Evolutionary conservation across 2,888 invertebrate species (phyloP), one percentile per base, ranked within the genome.

Genomic region (Drosophila affinis): DNA sequence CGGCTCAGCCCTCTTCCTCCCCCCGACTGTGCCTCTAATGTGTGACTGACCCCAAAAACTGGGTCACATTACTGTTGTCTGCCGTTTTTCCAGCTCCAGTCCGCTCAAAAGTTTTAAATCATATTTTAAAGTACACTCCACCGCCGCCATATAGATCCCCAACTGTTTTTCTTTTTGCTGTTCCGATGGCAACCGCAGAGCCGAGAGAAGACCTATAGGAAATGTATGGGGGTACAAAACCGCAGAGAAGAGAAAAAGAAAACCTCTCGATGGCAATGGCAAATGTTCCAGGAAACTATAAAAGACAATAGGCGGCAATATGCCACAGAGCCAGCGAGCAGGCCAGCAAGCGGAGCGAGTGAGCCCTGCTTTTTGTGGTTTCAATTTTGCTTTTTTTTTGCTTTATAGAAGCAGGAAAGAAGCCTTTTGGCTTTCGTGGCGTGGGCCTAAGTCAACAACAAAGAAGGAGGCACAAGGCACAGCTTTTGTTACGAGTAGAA

Each of bases 361-460:
- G 12, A 39, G 39, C 85, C 87, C 89, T 84, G 87, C 85, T 84
- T 86, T 76, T 86, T 83, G 88, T 86, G 88, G 83, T 84, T 86
- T 75, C 79, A 24, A 24, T 24, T 24, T 81, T 62, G 59, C 46
- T 74, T 58, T 68, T 75, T 81, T 62, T 75, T 74, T 54, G 60
- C 52, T 45, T 61, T 74, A 64, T 65, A 74, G 34, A 39, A 49
- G 21, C 21, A 21, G 61, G 57, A 48, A 18, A 21, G 86, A 79
- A 83, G 88, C 87, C 87, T 72, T 79, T 88, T 55, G 57, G 44
- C 59, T 59, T 53, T 46, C 49, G 60, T 74, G 73, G 80, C 83
- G 83, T 84, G 84, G 87, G 83, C 83, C 88, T 88, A 84, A 84
- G 88, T 88, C 88, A 84, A 84, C 88, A 84, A 84, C 74, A 83